Base-by-base conservation (phyloP, 2,113 vertebrate genomes). In the Sander vitreus region DNA sequence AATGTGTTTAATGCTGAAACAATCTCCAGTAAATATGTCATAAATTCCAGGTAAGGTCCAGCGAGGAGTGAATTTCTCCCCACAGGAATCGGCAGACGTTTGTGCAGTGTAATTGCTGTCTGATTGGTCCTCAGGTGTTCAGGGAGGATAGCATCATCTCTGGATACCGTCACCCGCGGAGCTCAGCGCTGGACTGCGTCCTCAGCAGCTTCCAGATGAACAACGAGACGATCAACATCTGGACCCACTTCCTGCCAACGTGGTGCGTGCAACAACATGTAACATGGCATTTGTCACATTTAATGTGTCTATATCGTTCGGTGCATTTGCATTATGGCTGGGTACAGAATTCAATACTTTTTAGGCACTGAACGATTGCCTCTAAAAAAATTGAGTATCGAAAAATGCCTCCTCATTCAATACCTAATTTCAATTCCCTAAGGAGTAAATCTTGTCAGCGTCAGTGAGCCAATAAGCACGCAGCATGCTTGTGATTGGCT, bases 201-300 rank as follows among this genome's bases (percentile, higher is more conserved):
- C 96, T 97, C 91, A 97, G 96, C 94, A 97, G 96, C 89, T 97
- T 98, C 90, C 96, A 97, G 78, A 94, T 97, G 95, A 97, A 93
- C 84, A 98, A 97, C 3, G 97, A 97, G 89, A 97, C 96, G 0
- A 71, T 97, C 87, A 99, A 97, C 93, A 98, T 97, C 92, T 98
- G 97, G 97, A 97, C 96, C 13, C 96, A 97, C 85, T 98, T 98
- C 88, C 93, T 99, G 45, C 96, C 96, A 0, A 96, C 96, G 13
- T 96, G 97, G 97, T 97, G 89, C 73, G 92, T 78, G 18, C 7
- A 30, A 19, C 21, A 43, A 1, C 30, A 3, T 18, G 39, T 43
- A 43, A 43, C 39, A 43, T 43, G 39, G 39, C 3, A 3, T 68
- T 19, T 14, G 19, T 39, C 23, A n/a, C 1, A 7, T 50, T 73